A percentile compares a stretch with the other conserved stretches of the same genome.
Evolutionary conservation across 2,113 vertebrate genomes (phyloP).

Genomic region (Cranoglanis bouderius): DNA sequence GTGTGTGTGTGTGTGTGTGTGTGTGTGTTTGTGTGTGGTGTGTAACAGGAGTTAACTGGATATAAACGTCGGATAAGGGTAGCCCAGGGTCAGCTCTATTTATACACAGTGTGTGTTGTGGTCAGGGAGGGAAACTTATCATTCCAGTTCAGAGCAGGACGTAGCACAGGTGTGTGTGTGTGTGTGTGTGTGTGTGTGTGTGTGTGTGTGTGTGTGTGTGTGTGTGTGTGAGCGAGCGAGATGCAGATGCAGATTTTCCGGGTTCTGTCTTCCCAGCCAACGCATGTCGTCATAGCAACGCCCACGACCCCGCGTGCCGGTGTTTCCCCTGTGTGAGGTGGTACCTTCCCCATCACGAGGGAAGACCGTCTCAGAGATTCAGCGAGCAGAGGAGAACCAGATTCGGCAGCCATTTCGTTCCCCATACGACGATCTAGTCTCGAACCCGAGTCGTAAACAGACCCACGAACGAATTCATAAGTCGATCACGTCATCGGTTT

Average conservation of each 20-base stretch:
- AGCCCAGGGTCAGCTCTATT: conserved; percentile 53
- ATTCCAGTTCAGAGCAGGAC: conserved; percentile 6
- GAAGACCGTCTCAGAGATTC: background rate
- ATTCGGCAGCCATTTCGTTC: background rate
- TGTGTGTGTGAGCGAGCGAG: background rate
- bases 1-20: conserved; percentile 13
- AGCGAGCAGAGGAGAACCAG: background rate
- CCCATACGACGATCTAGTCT: background rate
- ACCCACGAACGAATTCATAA: background rate
- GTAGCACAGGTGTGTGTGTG: conserved; percentile 4
- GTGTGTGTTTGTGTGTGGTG: conserved; percentile 27
- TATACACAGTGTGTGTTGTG: conserved; percentile 41
- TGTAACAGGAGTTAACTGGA: conserved; percentile 56
- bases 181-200: background rate
- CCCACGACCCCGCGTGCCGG: background rate
- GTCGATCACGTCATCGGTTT: background rate
- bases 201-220: background rate
- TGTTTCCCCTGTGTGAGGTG: background rate
- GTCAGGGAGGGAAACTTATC: conserved; percentile 19
- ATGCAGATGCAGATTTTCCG: too few species aligned
- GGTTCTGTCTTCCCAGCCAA: background rate
- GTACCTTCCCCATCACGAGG: background rate
- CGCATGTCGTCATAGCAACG: conserved; percentile 31
- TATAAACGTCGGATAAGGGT: conserved; percentile 48
- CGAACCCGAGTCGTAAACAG: too few species aligned